These are phyloP conservation scores for Arbacia lixula DNA, from an alignment of 53 echinoderm and acorn worm genomes.

Conservation along the genomic window DNA sequence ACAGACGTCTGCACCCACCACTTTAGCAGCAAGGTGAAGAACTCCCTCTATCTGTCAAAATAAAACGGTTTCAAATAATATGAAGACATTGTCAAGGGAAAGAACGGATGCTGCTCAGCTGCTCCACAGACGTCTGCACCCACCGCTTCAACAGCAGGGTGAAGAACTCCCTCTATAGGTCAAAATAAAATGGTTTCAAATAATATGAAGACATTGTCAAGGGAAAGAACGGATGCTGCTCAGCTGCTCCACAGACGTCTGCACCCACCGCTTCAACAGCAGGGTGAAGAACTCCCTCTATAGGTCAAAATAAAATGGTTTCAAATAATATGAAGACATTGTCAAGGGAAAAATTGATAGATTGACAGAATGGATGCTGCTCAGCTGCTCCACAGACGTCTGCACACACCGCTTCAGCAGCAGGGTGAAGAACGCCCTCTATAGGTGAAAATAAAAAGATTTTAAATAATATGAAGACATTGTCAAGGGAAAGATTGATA, in stretches of 20 bases:
- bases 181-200: too few relatives aligned
- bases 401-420: slow-evolving; percentile 78
- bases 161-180: slow-evolving; percentile 80
- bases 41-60: slow-evolving; percentile 80
- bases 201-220: too few relatives aligned
- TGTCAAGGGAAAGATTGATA: too few relatives aligned
- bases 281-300: slow-evolving; percentile 86
- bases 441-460: neutral
- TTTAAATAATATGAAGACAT: too few relatives aligned
- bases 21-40: slow-evolving; percentile 66
- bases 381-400: slow-evolving; percentile 78
- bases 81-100: too few relatives aligned
- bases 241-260: slow-evolving; percentile 78
- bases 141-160: slow-evolving; percentile 77
- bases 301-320: too few relatives aligned
- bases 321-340: too few relatives aligned
- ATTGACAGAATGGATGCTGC: slow-evolving; percentile 75
- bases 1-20: slow-evolving; percentile 71
- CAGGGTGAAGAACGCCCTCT: slow-evolving; percentile 84
- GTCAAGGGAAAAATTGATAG: too few relatives aligned
- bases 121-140: slow-evolving; percentile 76
- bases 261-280: slow-evolving; percentile 78
- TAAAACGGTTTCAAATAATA: too few relatives aligned
- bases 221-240: slow-evolving; percentile 69
- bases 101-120: slow-evolving; percentile 72